phyloP scores from a whole-genome alignment of 2,113 vertebrate genomes.

The Fukomys damarensis region DNA sequence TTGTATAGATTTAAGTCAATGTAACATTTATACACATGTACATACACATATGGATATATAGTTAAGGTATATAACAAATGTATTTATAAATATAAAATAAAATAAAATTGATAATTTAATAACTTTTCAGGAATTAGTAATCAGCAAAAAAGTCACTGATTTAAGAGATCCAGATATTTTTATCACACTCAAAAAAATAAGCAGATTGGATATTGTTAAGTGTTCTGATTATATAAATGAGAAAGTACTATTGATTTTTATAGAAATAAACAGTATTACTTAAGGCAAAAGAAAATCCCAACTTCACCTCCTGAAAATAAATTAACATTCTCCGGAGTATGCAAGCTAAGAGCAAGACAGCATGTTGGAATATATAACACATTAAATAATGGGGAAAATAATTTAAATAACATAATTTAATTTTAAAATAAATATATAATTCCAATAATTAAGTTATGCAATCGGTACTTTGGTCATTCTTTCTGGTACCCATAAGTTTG shows the following conservation, averaged over 20 bases:
- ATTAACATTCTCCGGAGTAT: neutral
- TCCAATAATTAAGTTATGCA: neutral
- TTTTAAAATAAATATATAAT: neutral
- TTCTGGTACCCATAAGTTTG: neutral
- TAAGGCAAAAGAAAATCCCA: neutral
- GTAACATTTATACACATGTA: neutral
- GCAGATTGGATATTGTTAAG: neutral
- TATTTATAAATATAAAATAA: slow-evolving; percentile 26
- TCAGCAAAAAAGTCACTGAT: neutral
- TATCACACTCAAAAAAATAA: neutral
- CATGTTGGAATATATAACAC: neutral
- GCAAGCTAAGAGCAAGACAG: neutral
- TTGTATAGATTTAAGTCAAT: neutral
- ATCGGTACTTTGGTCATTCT: neutral
- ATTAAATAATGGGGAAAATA: neutral
- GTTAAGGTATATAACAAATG: neutral
- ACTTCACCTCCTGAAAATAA: neutral
- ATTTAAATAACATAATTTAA: neutral
- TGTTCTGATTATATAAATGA: neutral
- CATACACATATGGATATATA: neutral
- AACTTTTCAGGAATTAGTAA: neutral
- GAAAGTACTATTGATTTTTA: neutral
- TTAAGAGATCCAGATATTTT: neutral
- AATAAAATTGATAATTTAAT: neutral
- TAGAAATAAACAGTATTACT: neutral